Base-by-base conservation (phyloP, 2,888 invertebrate genomes). In the Gymnoscelis rufifasciata region DNA sequence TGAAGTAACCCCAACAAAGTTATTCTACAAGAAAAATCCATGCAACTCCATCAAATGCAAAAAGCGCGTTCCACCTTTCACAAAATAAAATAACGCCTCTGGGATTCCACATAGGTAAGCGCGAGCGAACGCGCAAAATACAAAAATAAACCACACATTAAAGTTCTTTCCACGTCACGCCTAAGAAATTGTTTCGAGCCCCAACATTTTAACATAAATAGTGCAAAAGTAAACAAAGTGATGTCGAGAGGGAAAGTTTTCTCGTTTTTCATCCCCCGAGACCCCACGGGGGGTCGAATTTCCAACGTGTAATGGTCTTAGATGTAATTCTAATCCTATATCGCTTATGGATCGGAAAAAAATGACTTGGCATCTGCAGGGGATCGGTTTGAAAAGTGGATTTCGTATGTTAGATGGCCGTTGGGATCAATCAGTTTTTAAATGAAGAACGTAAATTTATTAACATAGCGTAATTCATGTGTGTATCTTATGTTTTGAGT, bases 171-270 rank as follows among this genome's bases (percentile, higher is more conserved):
- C 61, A 60, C 59, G 61, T 64, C 59, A 68, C 64, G 62, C 61
- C 64, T 65, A 65, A 68, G 65, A 59, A 69, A 71, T 73, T 67
- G 68, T 68, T 66, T 54, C 55, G 54, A 59, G 59, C 63, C 71
- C 75, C 60, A 64, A 59, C 64, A 62, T 68, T 74, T 78, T 74
- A 76, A 71, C 72, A 71, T 78, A 75, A 80, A 78, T 83, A 83
- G 78, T 83, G 76, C 67, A 74, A 78, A 78, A 78, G 81, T 83
- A 84, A 84, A 84, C 81, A 81, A 68, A 69, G 67, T 69, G 65
- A 64, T 56, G 53, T 42, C 35, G 64, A 70, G 74, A 81, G 83
- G 83, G 79, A 83, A 84, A 84, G 69, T 83, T 83, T 76, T 61
- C 77, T 72, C 83, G 78, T 82, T 83, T 83, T 80, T 81, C 81